Base-by-base conservation (phyloP, 1,140 invertebrate genomes). In the Nautilus pompilius region DNA sequence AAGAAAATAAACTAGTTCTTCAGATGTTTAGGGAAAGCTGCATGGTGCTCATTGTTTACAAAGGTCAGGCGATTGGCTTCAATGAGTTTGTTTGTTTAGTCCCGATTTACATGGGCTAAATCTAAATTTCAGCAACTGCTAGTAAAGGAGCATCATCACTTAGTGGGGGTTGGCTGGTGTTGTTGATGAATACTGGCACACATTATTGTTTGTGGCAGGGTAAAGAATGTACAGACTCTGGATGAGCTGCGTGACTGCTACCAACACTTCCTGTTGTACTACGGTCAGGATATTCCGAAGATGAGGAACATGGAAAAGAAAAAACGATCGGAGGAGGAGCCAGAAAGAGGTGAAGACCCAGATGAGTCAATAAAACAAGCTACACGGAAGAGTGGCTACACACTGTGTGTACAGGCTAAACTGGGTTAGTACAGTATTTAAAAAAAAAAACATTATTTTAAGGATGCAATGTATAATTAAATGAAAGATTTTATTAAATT, bases 231-330 rank as follows among this genome's bases (percentile, higher is more conserved):
- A 0, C 91, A 97, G 79, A 95, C 91, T 0, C 87, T 90, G 26
- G 95, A 98, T 81, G 94, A 98, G 78, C 80, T 98, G 0, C 91
- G 91, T 66, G 96, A 99, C 76, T 89, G 94, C 1, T 93, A 97
- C 80, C 89, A 90, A 68, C 94, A 98, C 76, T 98, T 98, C 76
- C 87, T 93, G 65, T 83, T 98, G 0, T 95, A 98, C 76, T 98
- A 98, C 77, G 90, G 90, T 0, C 87, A 88, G 26, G 92, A 97
- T 55, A 85, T 96, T 55, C 89, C 90, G 0, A 87, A 87, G 57
- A 96, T 96, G 93, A 91, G 95, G 73, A 90, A 90, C 79, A 74
- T 83, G 85, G 49, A 81, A 80, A 49, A 91, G 89, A 71, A 61
- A 51, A 77, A 73, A 60, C 72, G 56, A 30, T 56, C 29, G n/a